Evolutionary conservation across 2,797 vertebrate species (phyloP).

Genomic region (Rhinichthys osculus): DNA sequence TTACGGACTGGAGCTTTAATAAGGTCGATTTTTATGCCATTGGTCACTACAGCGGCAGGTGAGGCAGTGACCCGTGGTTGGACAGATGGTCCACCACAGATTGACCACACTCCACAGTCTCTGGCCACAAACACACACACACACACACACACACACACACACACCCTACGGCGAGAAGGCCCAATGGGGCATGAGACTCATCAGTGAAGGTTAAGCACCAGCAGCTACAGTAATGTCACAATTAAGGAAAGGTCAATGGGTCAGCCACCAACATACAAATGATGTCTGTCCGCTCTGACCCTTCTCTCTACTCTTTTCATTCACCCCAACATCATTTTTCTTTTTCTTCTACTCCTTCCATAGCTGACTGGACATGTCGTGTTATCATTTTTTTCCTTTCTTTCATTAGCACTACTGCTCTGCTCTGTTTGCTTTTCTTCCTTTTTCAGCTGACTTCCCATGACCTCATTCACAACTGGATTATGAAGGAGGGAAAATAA

Average conservation of each 20-base stretch:
- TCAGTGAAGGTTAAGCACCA: slow-evolving; percentile 59
- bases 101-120: background rate
- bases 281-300: slow-evolving; percentile 36
- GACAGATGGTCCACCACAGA: slow-evolving; percentile 32
- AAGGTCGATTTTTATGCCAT: slow-evolving; percentile 14
- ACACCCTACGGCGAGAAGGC: background rate
- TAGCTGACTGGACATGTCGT: background rate
- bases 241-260: slow-evolving; percentile 59
- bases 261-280: slow-evolving; percentile 49
- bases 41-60: slow-evolving; percentile 18
- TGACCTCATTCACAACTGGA: slow-evolving; percentile 29
- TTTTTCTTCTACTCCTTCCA: slow-evolving; percentile 35
- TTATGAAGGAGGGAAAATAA: slow-evolving; percentile 18
- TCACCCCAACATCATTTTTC: slow-evolving; percentile 25
- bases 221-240: slow-evolving; percentile 58
- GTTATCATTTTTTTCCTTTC: background rate
- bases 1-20: too few species aligned
- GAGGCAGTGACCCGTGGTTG: slow-evolving; percentile 23
- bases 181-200: slow-evolving; percentile 47
- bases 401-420: slow-evolving; percentile 38
- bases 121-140: slow-evolving; percentile 10
- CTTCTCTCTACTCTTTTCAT: slow-evolving; percentile 23
- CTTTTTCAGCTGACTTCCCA: slow-evolving; percentile 28
- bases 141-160: slow-evolving; percentile 18
- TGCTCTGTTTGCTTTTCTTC: slow-evolving; percentile 29